Evolutionary conservation across 2,888 invertebrate genomes (phyloP).

Genomic region (Mystacides longicornis): DNA sequence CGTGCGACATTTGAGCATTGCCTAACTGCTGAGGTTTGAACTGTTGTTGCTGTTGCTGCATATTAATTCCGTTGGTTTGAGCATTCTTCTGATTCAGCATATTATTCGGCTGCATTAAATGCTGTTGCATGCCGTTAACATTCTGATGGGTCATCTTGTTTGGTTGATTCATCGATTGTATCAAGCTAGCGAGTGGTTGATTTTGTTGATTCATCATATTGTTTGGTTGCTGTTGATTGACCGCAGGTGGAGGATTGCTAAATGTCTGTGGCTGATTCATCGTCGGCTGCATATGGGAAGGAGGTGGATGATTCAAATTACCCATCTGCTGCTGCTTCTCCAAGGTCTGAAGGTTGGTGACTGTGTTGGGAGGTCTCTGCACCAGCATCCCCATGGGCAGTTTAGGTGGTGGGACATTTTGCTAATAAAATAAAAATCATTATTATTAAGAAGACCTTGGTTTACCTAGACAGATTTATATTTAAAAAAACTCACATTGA

Average conservation of each 20-base stretch:
- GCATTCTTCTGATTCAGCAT: constrained; percentile 9
- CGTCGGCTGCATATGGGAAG: constrained; percentile 24
- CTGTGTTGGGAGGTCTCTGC: constrained; percentile 5
- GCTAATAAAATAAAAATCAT: constrained; percentile 1
- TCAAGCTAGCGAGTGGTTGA: constrained; percentile 4
- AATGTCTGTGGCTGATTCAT: constrained; percentile 24
- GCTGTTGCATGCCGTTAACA: background rate
- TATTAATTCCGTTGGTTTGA: constrained; percentile 3
- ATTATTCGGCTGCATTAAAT: background rate
- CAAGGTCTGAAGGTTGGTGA: constrained; percentile 15
- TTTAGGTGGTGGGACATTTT: constrained; percentile 10
- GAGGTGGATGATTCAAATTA: constrained; percentile 20
- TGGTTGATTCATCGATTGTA: background rate
- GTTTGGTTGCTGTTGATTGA: constrained; percentile 19
- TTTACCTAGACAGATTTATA: too few relatives aligned
- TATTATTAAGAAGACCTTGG: background rate
- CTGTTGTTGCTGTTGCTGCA: background rate
- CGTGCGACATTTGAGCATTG: too few relatives aligned
- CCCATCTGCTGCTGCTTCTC: constrained; percentile 19
- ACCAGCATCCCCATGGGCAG: constrained; percentile 8
- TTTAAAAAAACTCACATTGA: constrained; percentile 27
- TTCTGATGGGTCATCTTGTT: constrained; percentile 2
- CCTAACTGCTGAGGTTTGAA: background rate
- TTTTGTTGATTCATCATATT: constrained; percentile 16
- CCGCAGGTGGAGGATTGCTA: constrained; percentile 6